Conservation (phyloP, 2,888 invertebrate species). For the Cephus rjabovi region DNA sequence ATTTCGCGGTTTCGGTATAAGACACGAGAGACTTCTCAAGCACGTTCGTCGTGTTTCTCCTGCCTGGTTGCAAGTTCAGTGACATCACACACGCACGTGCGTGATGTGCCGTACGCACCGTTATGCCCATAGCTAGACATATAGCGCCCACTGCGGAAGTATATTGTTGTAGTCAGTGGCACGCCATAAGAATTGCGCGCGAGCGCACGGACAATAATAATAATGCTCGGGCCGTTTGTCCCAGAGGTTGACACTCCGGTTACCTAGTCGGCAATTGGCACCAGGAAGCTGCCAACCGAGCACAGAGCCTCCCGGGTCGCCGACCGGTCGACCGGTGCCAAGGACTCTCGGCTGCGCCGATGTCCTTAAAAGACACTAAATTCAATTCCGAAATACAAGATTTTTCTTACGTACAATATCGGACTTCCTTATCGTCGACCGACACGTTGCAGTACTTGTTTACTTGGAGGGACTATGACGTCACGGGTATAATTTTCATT, state of each 20-base stretch:
- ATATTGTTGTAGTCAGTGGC: slow-evolving; percentile 12
- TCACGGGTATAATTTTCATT: background rate
- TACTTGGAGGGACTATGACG: background rate
- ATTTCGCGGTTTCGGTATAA: background rate
- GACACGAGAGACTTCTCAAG: background rate
- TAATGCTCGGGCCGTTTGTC: slow-evolving; percentile 29
- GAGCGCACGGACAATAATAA: slow-evolving; percentile 25
- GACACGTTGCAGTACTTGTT: too few relatives aligned
- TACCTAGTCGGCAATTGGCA: slow-evolving; percentile 23
- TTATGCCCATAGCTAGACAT: slow-evolving; percentile 54
- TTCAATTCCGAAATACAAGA: background rate
- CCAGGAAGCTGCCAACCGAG: slow-evolving; percentile 25
- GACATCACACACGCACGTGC: slow-evolving; percentile 64
- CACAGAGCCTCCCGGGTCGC: slow-evolving; percentile 39
- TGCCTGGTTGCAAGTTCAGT: slow-evolving; percentile 59
- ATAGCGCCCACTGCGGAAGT: slow-evolving; percentile 52
- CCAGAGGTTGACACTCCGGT: slow-evolving; percentile 27
- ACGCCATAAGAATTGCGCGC: slow-evolving; percentile 16
- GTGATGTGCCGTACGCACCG: slow-evolving; percentile 63
- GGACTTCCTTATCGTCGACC: slow-evolving; percentile 8
- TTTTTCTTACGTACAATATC: background rate
- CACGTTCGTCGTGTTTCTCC: slow-evolving; percentile 3
- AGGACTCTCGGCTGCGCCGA: slow-evolving; percentile 39
- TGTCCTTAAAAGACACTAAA: background rate
- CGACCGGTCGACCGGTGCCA: slow-evolving; percentile 58